Percentiles rank a stretch among this genome's conserved stretches.
These are phyloP conservation scores for Salvator merianae DNA, from an alignment of 2,113 vertebrate species.

Conservation along the genomic window DNA sequence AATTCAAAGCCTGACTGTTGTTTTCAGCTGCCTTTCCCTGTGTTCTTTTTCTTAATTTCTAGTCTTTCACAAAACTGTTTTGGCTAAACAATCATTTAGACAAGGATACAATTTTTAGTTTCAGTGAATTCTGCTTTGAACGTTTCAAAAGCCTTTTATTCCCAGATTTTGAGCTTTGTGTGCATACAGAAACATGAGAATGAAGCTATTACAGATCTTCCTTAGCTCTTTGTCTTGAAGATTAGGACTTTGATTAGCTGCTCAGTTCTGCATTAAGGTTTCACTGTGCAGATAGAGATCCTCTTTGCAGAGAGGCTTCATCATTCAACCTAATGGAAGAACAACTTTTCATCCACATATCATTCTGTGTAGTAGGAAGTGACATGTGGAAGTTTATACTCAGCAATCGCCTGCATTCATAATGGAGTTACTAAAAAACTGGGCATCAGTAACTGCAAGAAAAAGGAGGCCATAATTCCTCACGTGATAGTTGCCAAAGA, in stretches of 20 bases:
- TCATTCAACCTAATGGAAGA: neutral
- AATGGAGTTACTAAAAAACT: neutral
- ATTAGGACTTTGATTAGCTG: neutral
- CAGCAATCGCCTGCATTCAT: neutral
- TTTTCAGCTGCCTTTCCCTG: conserved; percentile 15
- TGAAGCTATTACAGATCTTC: neutral
- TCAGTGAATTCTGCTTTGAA: neutral
- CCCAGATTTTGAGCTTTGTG: neutral
- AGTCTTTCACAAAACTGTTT: conserved; percentile 13
- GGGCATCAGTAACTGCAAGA: neutral
- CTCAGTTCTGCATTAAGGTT: neutral
- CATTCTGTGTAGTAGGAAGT: neutral
- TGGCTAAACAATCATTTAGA: neutral
- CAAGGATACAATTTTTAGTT: neutral
- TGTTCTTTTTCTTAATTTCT: neutral
- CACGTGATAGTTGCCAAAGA: neutral
- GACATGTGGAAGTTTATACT: neutral
- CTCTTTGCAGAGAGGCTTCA: neutral
- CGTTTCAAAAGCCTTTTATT: neutral
- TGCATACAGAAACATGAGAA: neutral
- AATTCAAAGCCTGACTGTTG: conserved; percentile 10
- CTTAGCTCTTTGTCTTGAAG: neutral
- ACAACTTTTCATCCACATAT: neutral
- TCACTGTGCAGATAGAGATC: neutral
- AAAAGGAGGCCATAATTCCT: neutral